These are phyloP conservation scores for Aleadryas rufinucha DNA, from an alignment of 2,113 vertebrate genomes.

Conservation along the genomic window DNA sequence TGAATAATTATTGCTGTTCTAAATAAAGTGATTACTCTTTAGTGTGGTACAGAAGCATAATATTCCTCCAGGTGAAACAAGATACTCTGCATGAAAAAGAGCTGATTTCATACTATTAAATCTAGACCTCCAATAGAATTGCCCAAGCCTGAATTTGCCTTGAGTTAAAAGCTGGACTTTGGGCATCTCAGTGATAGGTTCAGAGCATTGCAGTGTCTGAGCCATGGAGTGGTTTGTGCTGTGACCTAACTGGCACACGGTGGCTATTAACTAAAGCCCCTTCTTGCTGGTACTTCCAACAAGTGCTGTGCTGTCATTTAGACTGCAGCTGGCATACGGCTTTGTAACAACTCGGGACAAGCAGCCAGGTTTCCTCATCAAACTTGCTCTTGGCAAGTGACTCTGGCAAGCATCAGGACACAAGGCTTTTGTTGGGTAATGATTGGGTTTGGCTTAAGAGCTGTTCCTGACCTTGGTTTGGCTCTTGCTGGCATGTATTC, in stretches of 20 bases:
- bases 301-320: slow-evolving; percentile 10
- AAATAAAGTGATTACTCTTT: neutral
- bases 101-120: neutral
- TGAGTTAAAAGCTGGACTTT: neutral
- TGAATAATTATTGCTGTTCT: neutral
- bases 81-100: neutral
- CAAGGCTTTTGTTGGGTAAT: neutral
- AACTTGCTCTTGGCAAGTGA: neutral
- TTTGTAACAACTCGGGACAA: neutral
- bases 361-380: slow-evolving; percentile 41
- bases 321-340: neutral
- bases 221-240: neutral
- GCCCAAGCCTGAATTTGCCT: neutral
- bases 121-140: neutral
- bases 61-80: neutral
- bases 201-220: neutral
- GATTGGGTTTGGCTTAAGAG: slow-evolving; percentile 1
- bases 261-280: slow-evolving; percentile 17
- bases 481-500: neutral
- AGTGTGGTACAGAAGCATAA: neutral
- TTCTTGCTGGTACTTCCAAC: neutral
- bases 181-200: neutral
- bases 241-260: neutral
- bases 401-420: neutral
- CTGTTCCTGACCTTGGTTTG: neutral